These are phyloP conservation scores for Penelope pileata DNA, from an alignment of 2,113 vertebrate species.

Conservation along the genomic window DNA sequence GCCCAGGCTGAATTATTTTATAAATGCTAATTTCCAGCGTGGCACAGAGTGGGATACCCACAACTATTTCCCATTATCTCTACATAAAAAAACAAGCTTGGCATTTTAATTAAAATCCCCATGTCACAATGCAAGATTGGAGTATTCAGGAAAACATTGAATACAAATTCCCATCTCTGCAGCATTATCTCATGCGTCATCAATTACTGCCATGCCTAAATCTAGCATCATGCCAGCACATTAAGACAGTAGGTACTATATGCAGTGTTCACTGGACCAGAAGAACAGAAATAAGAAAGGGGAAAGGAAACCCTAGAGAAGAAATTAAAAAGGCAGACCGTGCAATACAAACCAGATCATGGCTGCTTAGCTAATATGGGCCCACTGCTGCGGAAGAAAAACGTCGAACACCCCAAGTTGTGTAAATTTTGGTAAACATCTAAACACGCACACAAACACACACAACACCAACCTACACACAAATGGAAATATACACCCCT, in stretches of 20 bases:
- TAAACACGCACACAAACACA: slow-evolving; percentile 89
- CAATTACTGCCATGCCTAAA: slow-evolving; percentile 98
- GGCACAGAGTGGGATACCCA: background rate
- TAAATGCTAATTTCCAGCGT: slow-evolving; percentile 6
- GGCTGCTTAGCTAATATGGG: slow-evolving; percentile 99
- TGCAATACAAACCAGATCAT: slow-evolving; percentile 99
- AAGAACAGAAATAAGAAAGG: slow-evolving; percentile 87
- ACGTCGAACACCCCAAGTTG: slow-evolving; percentile 99
- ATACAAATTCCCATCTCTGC: slow-evolving; percentile 87
- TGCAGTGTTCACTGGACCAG: slow-evolving; percentile 98
- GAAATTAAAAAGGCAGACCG: slow-evolving; percentile 96
- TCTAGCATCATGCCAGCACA: slow-evolving; percentile 99
- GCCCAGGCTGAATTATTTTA: slow-evolving; percentile 1
- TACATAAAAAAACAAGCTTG: slow-evolving; percentile 36
- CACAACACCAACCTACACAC: slow-evolving; percentile 84
- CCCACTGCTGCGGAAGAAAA: slow-evolving; percentile 99
- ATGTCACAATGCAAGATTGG: background rate
- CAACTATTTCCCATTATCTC: background rate
- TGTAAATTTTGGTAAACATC: slow-evolving; percentile 97
- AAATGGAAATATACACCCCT: slow-evolving; percentile 68
- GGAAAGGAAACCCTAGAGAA: slow-evolving; percentile 84
- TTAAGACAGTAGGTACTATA: slow-evolving; percentile 99
- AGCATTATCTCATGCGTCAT: slow-evolving; percentile 98
- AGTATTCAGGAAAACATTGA: slow-evolving; percentile 59
- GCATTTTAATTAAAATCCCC: slow-evolving; percentile 46